Evolutionary conservation across 2,888 invertebrate genomes (phyloP).

Genomic region (Brenthis daphne): DNA sequence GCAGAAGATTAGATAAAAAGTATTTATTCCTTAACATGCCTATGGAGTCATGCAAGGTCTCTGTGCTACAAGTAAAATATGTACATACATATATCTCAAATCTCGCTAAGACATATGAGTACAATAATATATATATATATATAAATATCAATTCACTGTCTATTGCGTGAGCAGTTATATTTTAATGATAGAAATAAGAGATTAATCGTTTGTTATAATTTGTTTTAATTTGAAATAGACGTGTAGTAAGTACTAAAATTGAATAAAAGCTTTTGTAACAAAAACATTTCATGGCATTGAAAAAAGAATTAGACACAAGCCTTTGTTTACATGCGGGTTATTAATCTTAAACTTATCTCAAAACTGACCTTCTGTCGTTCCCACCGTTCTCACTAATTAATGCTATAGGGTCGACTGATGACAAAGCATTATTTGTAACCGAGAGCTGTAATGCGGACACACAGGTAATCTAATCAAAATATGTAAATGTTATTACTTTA

Average conservation of each 20-base stretch:
- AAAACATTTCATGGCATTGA: constrained; percentile 7
- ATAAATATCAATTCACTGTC: not conserved
- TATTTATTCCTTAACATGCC: constrained; percentile 4
- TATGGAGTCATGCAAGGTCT: constrained; percentile 8
- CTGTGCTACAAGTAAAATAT: not conserved
- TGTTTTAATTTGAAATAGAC: not conserved
- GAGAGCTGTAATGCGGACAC: constrained; percentile 19
- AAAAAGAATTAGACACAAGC: constrained; percentile 20
- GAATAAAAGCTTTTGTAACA: not conserved
- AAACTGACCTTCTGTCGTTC: constrained; percentile 39
- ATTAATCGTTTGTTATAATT: not conserved
- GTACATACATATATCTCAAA: constrained; percentile 6
- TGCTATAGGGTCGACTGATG: constrained; percentile 28
- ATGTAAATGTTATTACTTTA: constrained; percentile 1
- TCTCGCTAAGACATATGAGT: not conserved
- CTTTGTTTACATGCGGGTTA: constrained; percentile 30
- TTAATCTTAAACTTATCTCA: constrained; percentile 34
- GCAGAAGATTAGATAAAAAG: constrained; percentile 6
- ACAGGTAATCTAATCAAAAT: constrained; percentile 18
- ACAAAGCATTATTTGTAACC: constrained; percentile 32
- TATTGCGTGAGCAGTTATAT: not conserved
- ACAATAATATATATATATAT: not conserved
- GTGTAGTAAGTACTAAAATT: not conserved
- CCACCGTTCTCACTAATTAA: constrained; percentile 40
- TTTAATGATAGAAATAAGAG: too few relatives aligned